Percentiles rank a stretch among this genome's conserved stretches.
Conservation (phyloP, 2,797 vertebrate genomes). For the Enteromius mattozi region DNA sequence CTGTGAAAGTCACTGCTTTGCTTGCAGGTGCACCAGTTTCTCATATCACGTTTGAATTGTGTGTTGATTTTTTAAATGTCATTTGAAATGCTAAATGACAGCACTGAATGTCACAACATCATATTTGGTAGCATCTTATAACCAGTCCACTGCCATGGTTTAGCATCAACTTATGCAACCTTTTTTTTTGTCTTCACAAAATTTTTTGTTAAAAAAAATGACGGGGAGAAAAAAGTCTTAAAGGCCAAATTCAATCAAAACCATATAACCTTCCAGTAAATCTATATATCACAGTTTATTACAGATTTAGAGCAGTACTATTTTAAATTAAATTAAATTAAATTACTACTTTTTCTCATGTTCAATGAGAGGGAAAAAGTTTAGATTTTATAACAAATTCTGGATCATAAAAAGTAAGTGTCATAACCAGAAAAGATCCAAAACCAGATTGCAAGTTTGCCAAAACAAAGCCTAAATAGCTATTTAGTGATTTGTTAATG, state of each 20-base stretch:
- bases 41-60: slow-evolving; percentile 5
- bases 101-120: slow-evolving; percentile 48
- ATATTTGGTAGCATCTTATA: slow-evolving; percentile 31
- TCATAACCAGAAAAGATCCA: neutral
- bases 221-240: neutral
- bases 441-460: neutral
- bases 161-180: slow-evolving; percentile 23
- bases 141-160: slow-evolving; percentile 32
- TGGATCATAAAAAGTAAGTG: neutral
- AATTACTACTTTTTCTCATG: neutral
- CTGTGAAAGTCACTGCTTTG: slow-evolving; percentile 38
- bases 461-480: neutral
- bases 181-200: slow-evolving; percentile 3
- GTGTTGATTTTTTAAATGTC: slow-evolving; percentile 21
- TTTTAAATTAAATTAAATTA: neutral
- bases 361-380: neutral
- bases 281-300: neutral
- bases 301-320: neutral
- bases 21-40: slow-evolving; percentile 38
- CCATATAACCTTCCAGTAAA: neutral
- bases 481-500: neutral
- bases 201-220: neutral
- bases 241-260: slow-evolving; percentile 11
- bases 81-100: slow-evolving; percentile 34
- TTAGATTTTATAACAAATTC: neutral